These are phyloP conservation scores for Sinella curviseta DNA, from an alignment of 1,140 invertebrate species.

Conservation along the genomic window DNA sequence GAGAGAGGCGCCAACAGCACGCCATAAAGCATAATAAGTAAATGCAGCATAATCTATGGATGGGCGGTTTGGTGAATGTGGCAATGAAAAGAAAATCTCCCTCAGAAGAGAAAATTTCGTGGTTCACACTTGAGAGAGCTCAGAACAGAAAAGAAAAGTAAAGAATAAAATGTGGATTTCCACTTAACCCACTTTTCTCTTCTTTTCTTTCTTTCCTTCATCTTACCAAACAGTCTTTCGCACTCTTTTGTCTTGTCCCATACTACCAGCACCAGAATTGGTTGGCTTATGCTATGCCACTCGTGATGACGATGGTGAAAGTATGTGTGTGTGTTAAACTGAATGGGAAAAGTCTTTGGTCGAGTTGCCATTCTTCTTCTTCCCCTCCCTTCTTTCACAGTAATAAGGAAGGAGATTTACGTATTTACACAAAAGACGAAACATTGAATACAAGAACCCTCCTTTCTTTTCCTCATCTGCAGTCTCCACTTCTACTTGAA, in stretches of 20 bases:
- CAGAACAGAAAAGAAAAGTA: not conserved
- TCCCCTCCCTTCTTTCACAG: not conserved
- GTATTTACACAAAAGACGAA: conserved; percentile 24
- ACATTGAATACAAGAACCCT: not conserved
- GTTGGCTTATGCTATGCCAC: conserved; percentile 6
- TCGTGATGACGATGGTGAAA: not conserved
- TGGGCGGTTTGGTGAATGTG: not conserved
- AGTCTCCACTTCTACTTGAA: not conserved
- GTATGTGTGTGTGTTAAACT: not conserved
- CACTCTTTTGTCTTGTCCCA: conserved; percentile 12
- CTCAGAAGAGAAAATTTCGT: not conserved
- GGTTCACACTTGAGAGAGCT: conserved; percentile 4
- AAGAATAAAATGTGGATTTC: conserved; percentile 22
- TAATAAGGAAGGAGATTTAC: not conserved
- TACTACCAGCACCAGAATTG: not conserved
- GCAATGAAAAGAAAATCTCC: not conserved
- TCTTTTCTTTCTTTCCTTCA: not conserved
- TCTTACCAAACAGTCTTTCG: not conserved
- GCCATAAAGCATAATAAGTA: conserved; percentile 5
- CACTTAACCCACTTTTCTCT: conserved; percentile 20
- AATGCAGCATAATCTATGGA: conserved; percentile 2
- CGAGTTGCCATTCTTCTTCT: conserved; percentile 8
- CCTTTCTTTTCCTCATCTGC: too few relatives aligned
- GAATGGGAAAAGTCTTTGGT: conserved; percentile 4
- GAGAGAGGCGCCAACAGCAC: not conserved